Evolutionary conservation across 1,140 invertebrate genomes (phyloP).

Genomic region (Drosophila subpulchrella): DNA sequence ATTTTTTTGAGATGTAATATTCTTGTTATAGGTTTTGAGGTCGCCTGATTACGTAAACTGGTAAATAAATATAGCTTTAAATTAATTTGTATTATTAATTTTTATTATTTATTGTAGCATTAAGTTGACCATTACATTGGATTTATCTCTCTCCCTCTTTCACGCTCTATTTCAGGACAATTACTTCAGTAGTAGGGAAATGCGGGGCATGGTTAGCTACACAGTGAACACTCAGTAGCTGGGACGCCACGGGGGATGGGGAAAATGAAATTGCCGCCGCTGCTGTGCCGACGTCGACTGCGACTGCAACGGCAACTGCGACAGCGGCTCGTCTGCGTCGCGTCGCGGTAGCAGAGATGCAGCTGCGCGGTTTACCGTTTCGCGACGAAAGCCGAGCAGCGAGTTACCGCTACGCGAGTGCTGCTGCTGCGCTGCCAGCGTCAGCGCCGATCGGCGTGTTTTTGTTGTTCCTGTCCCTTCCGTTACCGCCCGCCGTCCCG

Average conservation of each 20-base stretch:
- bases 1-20: neutral
- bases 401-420: conserved; percentile 1
- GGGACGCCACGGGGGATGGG: conserved; percentile 35
- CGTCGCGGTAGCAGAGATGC: conserved; percentile 16
- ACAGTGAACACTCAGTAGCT: conserved; percentile 27
- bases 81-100: too few species aligned
- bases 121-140: neutral
- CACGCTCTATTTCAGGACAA: neutral
- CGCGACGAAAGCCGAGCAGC: conserved; percentile 27
- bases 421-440: conserved; percentile 10
- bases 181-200: neutral
- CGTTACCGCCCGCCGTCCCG: neutral
- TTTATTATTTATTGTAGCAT: neutral
- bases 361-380: conserved; percentile 1
- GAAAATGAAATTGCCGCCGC: conserved; percentile 34
- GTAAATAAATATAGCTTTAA: neutral
- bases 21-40: too few species aligned
- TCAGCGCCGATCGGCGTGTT: neutral
- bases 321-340: conserved; percentile 16
- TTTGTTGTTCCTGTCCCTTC: neutral
- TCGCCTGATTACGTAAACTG: too few species aligned
- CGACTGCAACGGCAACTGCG: neutral
- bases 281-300: conserved; percentile 6
- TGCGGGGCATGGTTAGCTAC: neutral
- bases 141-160: neutral